Percentiles rank a stretch among this genome's conserved stretches.
phyloP scores from a whole-genome alignment of 1,140 invertebrate genomes.

The Tetraneura akinire region DNA sequence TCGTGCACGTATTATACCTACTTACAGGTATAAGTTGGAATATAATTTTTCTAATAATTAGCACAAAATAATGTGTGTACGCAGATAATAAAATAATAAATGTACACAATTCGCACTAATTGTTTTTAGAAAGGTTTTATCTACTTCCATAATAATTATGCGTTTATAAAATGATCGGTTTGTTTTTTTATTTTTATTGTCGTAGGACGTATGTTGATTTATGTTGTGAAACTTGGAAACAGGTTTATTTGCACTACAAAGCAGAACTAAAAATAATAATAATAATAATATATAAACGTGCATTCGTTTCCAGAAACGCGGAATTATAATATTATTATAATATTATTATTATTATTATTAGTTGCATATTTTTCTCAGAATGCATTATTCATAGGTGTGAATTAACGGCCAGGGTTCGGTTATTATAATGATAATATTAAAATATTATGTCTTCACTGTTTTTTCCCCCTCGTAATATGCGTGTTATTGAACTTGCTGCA shows the following conservation, averaged over 20 bases:
- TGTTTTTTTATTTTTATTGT: background rate
- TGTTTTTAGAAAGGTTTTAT: constrained; percentile 31
- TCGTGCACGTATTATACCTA: too few species aligned
- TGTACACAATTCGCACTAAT: constrained; percentile 4
- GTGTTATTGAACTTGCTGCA: background rate
- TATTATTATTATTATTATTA: too few species aligned
- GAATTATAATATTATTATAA: too few species aligned
- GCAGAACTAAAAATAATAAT: background rate
- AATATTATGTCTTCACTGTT: background rate
- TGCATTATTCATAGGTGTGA: constrained; percentile 22
- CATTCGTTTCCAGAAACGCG: background rate
- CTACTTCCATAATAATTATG: background rate
- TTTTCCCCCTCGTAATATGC: background rate
- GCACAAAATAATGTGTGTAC: constrained; percentile 2
- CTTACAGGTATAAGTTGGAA: too few species aligned
- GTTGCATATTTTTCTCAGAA: background rate
- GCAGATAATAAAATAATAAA: too few species aligned
- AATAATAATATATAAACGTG: background rate
- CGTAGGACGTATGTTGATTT: background rate
- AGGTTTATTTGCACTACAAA: constrained; percentile 7
- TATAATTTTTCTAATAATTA: constrained; percentile 19
- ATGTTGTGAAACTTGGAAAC: constrained; percentile 3
- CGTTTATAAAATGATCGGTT: background rate
- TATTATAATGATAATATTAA: background rate
- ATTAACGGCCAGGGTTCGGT: background rate